Base-by-base conservation (phyloP, 2,113 vertebrate species). In the Periophthalmodon schlosseri region DNA sequence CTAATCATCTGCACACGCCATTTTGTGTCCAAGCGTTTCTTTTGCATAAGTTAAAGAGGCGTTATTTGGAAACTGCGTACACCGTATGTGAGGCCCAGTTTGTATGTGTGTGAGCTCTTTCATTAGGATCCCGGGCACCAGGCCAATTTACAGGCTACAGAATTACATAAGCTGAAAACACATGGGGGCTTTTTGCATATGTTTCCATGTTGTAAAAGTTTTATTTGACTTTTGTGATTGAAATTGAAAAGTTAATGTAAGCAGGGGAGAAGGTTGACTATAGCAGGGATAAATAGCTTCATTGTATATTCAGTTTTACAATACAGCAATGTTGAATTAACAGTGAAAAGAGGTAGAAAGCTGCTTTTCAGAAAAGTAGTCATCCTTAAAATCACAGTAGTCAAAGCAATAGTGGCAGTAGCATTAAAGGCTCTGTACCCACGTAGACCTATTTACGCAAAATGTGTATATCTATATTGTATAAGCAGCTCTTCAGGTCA, bases 201-300 rank as follows among this genome's bases (percentile, higher is more conserved):
- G 76, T 84, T 83, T 86, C 77, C 74, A 81, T 72, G 75, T 68
- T 39, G 57, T 80, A 78, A 85, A 83, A 21, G 46, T 74, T 83
- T 68, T 63, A 73, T 79, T 86, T 82, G 33, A 68, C 67, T 33
- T 47, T 73, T 74, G 34, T 81, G 76, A 79, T 76, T 84, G 79
- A 88, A 83, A 60, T 46, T 79, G 10, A 24, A 71, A 60, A 67
- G 74, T 46, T 20, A 7, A 63, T 44, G 46, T 68, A 66, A 60
- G 75, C 54, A 50, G 24, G 50, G 64, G 75, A 18, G 39, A 58
- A 52, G 78, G 69, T 57, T 71, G 6, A 36, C 60, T 56, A 72
- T 57, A 69, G 23, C 54, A 54, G 50, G 52, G 49, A 71, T 77
- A 75, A 84, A 81, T 68, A 39, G 73, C 49, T 68, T 69, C 74